phyloP scores from a whole-genome alignment of 1,140 invertebrate species.

The Hyphantria cunea region DNA sequence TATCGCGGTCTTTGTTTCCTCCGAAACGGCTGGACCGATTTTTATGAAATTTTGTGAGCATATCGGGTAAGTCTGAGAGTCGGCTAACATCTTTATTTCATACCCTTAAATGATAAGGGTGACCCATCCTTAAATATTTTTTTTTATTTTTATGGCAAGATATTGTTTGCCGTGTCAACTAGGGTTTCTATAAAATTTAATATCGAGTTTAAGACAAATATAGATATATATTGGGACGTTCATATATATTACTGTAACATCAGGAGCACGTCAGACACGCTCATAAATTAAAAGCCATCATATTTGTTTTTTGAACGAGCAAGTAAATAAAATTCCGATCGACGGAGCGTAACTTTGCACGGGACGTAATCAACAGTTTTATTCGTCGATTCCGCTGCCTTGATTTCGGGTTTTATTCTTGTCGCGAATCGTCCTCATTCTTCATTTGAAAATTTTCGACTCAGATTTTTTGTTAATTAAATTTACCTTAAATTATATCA shows the following conservation, averaged over 20 bases:
- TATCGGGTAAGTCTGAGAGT: too few species aligned
- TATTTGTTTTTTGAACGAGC: slow-evolving; percentile 75
- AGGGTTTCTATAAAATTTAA: slow-evolving; percentile 53
- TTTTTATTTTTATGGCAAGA: too few species aligned
- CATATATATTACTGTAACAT: slow-evolving; percentile 38
- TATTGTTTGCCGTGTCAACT: too few species aligned
- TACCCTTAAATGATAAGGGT: too few species aligned
- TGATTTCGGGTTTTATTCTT: slow-evolving; percentile 63
- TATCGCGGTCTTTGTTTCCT: too few species aligned
- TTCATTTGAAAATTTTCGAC: slow-evolving; percentile 72
- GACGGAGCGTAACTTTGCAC: slow-evolving; percentile 73
- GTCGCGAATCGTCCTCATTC: slow-evolving; percentile 53
- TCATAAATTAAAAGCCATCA: slow-evolving; percentile 79
- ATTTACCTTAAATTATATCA: slow-evolving; percentile 56
- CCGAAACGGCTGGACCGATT: too few species aligned
- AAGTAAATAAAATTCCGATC: slow-evolving; percentile 76
- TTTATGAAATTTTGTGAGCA: too few species aligned
- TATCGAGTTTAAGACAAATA: slow-evolving; percentile 49
- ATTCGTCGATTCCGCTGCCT: slow-evolving; percentile 72
- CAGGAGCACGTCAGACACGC: slow-evolving; percentile 50
- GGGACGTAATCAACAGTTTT: slow-evolving; percentile 77
- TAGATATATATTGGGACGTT: slow-evolving; percentile 33
- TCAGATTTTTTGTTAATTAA: slow-evolving; percentile 62
- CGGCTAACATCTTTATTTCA: too few species aligned
- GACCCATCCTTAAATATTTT: too few species aligned